These are phyloP conservation scores for Periplaneta americana DNA, from an alignment of 1,140 invertebrate species.

Conservation along the genomic window DNA sequence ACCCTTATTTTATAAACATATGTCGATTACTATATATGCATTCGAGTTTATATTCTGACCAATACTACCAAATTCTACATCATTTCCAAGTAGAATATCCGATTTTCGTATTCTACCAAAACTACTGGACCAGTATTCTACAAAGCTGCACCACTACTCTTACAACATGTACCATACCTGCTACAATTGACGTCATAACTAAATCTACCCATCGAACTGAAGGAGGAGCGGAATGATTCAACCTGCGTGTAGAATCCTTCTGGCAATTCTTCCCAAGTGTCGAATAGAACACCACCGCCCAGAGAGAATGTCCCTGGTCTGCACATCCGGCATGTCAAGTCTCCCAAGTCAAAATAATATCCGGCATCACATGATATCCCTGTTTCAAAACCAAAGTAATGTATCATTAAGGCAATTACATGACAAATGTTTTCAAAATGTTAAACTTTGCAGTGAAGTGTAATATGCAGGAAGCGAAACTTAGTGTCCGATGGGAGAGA, in stretches of 20 bases:
- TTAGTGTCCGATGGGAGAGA: no score
- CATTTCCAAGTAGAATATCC: background rate
- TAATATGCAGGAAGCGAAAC: no score
- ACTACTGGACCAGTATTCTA: no score
- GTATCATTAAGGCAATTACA: no score
- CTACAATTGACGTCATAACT: slow-evolving; percentile 31
- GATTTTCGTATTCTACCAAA: no score
- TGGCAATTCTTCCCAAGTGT: slow-evolving; percentile 44
- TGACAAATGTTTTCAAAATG: no score
- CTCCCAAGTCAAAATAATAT: slow-evolving; percentile 39
- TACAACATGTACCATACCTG: slow-evolving; percentile 25
- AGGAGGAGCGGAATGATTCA: slow-evolving; percentile 38
- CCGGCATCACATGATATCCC: slow-evolving; percentile 45
- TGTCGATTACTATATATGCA: no score
- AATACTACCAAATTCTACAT: no score
- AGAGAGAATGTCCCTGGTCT: slow-evolving; percentile 47
- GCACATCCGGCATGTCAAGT: slow-evolving; percentile 42
- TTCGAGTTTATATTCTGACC: no score
- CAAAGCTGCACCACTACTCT: background rate
- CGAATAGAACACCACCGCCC: slow-evolving; percentile 45
- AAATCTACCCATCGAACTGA: slow-evolving; percentile 28
- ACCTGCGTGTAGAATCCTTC: slow-evolving; percentile 38
- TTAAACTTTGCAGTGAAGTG: no score
- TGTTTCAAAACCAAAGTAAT: slow-evolving; percentile 24
- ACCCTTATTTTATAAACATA: no score